These are phyloP conservation scores for Echinops telfairi DNA, from an alignment of 2,113 vertebrate genomes.

Conservation along the genomic window DNA sequence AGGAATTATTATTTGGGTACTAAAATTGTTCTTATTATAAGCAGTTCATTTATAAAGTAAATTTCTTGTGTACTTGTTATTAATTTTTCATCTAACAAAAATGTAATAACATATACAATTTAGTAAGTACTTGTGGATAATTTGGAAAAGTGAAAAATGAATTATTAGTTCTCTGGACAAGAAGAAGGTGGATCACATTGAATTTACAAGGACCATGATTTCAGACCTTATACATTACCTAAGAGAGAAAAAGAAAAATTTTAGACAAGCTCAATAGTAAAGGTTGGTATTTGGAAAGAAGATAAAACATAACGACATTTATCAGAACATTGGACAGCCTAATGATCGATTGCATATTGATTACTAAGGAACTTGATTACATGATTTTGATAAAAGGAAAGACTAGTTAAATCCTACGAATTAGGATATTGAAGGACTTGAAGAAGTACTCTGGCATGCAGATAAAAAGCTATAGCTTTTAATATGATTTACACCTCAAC, in stretches of 20 bases:
- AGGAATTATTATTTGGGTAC: background rate
- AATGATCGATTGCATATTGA: background rate
- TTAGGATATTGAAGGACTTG: background rate
- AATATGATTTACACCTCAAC: no score
- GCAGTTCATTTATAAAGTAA: background rate
- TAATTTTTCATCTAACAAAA: background rate
- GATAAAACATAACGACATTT: background rate
- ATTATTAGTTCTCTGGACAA: background rate
- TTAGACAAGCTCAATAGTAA: background rate
- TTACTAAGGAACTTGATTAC: background rate
- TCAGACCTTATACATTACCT: background rate
- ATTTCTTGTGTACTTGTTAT: background rate
- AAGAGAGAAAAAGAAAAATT: no score
- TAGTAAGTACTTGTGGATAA: background rate
- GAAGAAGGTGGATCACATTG: background rate
- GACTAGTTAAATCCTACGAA: background rate
- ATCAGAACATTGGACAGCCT: constrained; percentile 5
- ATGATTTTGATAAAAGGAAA: background rate
- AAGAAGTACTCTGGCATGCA: no score
- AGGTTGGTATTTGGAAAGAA: background rate
- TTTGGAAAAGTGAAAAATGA: background rate
- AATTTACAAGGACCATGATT: background rate
- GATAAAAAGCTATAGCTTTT: no score
- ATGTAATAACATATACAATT: background rate
- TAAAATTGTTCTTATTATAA: background rate